A percentile compares a stretch with the other conserved stretches of the same genome.
phyloP scores from a whole-genome alignment of 2,113 vertebrate genomes.

The Menura novaehollandiae region DNA sequence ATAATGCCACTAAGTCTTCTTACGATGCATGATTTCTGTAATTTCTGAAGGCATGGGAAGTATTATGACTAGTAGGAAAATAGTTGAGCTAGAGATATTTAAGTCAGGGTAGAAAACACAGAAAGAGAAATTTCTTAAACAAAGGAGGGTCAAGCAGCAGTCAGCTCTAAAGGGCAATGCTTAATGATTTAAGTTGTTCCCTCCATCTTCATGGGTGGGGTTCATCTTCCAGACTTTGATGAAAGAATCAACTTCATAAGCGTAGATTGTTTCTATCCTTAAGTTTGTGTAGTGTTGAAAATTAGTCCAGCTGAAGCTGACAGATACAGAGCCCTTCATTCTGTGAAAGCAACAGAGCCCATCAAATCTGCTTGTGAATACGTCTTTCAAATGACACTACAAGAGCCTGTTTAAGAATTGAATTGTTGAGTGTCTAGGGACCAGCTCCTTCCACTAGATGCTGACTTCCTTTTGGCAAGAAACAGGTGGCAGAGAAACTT shows the following conservation, averaged over 20 bases:
- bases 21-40: accelerated
- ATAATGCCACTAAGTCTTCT: not conserved
- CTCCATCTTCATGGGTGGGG: not conserved
- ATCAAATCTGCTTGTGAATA: not conserved
- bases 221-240: not conserved
- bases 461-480: not conserved
- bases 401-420: not conserved
- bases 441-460: not conserved
- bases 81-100: not conserved
- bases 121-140: not conserved
- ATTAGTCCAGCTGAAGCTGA: not conserved
- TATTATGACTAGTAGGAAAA: not conserved
- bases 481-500: not conserved
- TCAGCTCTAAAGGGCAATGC: not conserved
- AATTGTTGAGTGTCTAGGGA: not conserved
- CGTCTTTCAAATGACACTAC: not conserved
- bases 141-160: not conserved
- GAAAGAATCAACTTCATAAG: not conserved
- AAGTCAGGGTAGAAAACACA: not conserved
- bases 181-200: not conserved
- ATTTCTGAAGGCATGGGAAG: not conserved
- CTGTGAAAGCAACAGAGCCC: not conserved
- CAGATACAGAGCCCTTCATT: not conserved
- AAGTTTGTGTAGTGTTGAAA: not conserved
- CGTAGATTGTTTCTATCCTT: not conserved